Percentiles rank a stretch among this genome's conserved stretches.
phyloP scores from a whole-genome alignment of 2,888 invertebrate genomes.

The Morinoia aosen region DNA sequence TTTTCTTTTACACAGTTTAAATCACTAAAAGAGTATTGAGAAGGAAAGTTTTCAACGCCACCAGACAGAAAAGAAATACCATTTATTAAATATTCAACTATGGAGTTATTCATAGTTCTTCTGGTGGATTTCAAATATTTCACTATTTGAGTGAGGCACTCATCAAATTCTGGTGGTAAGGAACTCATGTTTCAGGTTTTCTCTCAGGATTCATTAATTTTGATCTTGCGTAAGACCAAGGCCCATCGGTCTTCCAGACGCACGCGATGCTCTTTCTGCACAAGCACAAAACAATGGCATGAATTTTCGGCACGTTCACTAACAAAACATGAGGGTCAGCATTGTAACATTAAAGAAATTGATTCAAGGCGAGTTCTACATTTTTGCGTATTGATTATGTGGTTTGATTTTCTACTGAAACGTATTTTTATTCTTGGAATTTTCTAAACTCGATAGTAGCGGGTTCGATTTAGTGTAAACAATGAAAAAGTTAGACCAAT shows the following conservation, averaged over 20 bases:
- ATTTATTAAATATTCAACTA: neutral
- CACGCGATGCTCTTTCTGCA: neutral
- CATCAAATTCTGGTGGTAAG: neutral
- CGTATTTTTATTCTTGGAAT: too few relatives aligned
- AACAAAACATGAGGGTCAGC: too few relatives aligned
- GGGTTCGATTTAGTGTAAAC: too few relatives aligned
- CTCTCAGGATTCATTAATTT: neutral
- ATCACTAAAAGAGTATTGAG: neutral
- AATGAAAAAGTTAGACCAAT: too few relatives aligned
- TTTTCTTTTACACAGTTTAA: neutral
- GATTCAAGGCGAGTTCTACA: too few relatives aligned
- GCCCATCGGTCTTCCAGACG: neutral
- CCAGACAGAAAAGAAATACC: neutral
- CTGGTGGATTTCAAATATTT: neutral
- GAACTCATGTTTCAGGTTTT: neutral
- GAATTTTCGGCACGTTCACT: neutral
- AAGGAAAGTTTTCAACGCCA: neutral
- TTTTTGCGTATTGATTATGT: too few relatives aligned
- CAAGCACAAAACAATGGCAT: neutral
- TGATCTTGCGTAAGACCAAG: neutral
- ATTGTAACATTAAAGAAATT: too few relatives aligned
- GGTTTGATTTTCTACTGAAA: too few relatives aligned
- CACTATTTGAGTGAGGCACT: neutral
- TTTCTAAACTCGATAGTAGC: too few relatives aligned
- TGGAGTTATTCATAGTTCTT: neutral